phyloP scores from a whole-genome alignment of 2,113 vertebrate species.

The Eolophus roseicapilla region DNA sequence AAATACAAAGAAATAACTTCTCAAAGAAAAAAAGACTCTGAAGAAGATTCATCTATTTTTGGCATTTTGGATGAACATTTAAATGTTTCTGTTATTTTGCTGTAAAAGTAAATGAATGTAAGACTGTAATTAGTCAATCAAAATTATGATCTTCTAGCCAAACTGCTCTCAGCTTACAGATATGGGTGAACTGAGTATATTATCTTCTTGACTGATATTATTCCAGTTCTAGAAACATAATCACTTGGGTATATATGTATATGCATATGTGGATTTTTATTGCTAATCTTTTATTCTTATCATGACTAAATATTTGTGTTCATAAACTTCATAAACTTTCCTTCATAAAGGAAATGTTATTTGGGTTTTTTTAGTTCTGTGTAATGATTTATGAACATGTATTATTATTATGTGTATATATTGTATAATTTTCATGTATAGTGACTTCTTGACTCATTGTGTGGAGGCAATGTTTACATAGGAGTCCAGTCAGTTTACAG shows the following conservation, averaged over 20 bases:
- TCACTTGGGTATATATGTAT: background rate
- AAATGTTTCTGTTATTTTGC: background rate
- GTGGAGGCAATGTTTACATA: background rate
- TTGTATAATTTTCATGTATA: background rate
- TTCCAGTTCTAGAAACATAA: background rate
- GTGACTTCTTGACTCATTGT: background rate
- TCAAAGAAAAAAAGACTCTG: background rate
- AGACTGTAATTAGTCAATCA: background rate
- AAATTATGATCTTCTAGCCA: background rate
- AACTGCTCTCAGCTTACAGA: background rate
- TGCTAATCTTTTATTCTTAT: background rate
- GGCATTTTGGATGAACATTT: background rate
- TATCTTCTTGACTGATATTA: background rate
- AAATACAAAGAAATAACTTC: constrained; percentile 7
- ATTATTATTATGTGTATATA: background rate
- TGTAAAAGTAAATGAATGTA: background rate
- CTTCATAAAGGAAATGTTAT: background rate
- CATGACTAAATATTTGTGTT: background rate
- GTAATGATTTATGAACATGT: background rate
- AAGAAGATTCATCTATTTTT: background rate
- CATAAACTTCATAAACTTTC: background rate
- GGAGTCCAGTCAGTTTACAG: background rate
- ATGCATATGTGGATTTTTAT: background rate
- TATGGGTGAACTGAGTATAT: background rate
- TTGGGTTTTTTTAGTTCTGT: background rate